Evolutionary conservation across 2,797 vertebrate species (phyloP).

Genomic region (Harpagifer antarcticus): DNA sequence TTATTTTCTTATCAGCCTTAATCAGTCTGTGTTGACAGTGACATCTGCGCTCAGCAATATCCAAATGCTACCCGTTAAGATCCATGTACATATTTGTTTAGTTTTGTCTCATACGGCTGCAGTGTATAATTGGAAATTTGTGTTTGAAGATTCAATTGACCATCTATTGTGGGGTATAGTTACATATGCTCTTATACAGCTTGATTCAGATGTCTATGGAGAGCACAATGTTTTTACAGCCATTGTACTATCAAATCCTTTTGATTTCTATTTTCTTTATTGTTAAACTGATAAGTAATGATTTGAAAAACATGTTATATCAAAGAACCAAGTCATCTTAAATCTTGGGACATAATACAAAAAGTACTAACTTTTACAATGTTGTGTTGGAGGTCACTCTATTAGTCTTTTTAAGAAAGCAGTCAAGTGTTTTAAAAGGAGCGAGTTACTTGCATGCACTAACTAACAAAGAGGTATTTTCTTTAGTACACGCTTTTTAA

Average conservation of each 20-base stretch:
- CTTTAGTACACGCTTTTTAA: too few species aligned
- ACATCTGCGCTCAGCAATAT: constrained; percentile 81
- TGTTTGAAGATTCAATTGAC: constrained; percentile 63
- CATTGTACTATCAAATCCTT: neutral
- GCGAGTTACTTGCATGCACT: too few species aligned
- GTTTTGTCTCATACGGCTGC: constrained; percentile 61
- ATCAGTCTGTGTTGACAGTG: constrained; percentile 84
- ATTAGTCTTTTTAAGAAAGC: neutral
- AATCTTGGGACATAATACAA: neutral
- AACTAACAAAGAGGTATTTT: too few species aligned
- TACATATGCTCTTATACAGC: constrained; percentile 43
- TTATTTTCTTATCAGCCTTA: constrained; percentile 83
- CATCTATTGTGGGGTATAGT: constrained; percentile 45
- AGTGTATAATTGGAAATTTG: constrained; percentile 54
- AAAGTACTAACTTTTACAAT: neutral
- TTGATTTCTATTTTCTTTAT: neutral
- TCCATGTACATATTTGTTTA: constrained; percentile 68
- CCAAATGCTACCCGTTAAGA: constrained; percentile 73
- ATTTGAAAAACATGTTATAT: constrained; percentile 1
- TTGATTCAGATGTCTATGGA: neutral
- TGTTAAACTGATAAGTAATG: neutral
- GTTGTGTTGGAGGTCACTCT: neutral
- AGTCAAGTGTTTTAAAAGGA: too few species aligned
- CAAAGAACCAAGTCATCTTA: neutral
- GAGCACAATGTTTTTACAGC: neutral